phyloP scores from a whole-genome alignment of 1,140 invertebrate species.

The Rhynchophorus ferrugineus region DNA sequence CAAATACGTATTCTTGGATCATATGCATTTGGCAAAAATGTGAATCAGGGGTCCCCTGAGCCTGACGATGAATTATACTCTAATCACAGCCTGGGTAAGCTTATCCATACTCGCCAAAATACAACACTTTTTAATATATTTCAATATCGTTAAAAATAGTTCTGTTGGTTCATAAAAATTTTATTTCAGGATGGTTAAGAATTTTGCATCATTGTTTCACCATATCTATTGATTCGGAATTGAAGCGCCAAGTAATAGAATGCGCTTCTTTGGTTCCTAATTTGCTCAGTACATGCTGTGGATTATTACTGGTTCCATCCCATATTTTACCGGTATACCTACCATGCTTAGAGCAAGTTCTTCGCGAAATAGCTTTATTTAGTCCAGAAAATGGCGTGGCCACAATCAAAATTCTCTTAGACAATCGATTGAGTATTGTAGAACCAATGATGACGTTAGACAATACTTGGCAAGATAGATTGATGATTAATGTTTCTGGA shows the following conservation, averaged over 20 bases:
- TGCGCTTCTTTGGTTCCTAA: slow-evolving; percentile 57
- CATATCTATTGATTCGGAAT: slow-evolving; percentile 42
- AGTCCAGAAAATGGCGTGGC: slow-evolving; percentile 51
- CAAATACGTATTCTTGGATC: slow-evolving; percentile 80
- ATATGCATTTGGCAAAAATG: slow-evolving; percentile 60
- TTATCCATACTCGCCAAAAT: neutral
- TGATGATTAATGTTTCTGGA: slow-evolving; percentile 35
- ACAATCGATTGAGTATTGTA: slow-evolving; percentile 41
- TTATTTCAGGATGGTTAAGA: slow-evolving; percentile 51
- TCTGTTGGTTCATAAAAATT: neutral
- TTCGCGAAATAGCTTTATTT: slow-evolving; percentile 54
- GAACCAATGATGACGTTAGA: slow-evolving; percentile 31
- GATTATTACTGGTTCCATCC: slow-evolving; percentile 62
- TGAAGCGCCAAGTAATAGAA: slow-evolving; percentile 41
- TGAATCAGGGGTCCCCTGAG: slow-evolving; percentile 37
- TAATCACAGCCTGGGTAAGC: slow-evolving; percentile 29
- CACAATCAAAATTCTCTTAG: slow-evolving; percentile 52
- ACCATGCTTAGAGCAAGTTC: slow-evolving; percentile 54
- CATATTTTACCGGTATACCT: slow-evolving; percentile 52
- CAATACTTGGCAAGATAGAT: slow-evolving; percentile 28
- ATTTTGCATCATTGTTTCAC: slow-evolving; percentile 60
- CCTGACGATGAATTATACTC: slow-evolving; percentile 35
- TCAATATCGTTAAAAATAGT: too few species aligned
- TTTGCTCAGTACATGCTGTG: slow-evolving; percentile 65
- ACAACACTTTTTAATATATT: neutral